A percentile compares a stretch with the other conserved stretches of the same genome.
Conservation (phyloP, 2,888 invertebrate species). For the Isoperla grammatica region DNA sequence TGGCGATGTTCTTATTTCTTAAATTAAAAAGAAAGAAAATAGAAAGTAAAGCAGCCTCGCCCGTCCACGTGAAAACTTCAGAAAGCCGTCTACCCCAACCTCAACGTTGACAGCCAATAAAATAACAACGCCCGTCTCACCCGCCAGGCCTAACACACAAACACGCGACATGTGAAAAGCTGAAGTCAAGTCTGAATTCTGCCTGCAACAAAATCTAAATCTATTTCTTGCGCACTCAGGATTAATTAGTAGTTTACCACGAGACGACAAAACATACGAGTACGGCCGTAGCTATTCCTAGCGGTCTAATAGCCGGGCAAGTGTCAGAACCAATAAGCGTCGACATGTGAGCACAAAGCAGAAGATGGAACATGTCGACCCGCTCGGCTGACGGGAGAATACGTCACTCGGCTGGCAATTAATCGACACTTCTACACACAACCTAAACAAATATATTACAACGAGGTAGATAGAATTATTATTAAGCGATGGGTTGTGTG, state of each 20-base stretch:
- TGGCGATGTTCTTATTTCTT: too few species aligned
- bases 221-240: slow-evolving; percentile 21
- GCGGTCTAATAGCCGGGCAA: neutral
- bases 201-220: too few species aligned
- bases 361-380: slow-evolving; percentile 10
- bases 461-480: slow-evolving; percentile 10
- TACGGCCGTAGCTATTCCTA: neutral
- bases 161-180: too few species aligned
- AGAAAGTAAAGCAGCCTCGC: too few species aligned
- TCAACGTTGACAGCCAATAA: too few species aligned
- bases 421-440: neutral
- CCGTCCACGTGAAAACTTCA: too few species aligned
- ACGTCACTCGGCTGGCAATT: slow-evolving; percentile 6
- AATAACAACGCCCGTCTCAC: too few species aligned
- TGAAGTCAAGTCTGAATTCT: too few species aligned
- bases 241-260: slow-evolving; percentile 17
- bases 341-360: slow-evolving; percentile 2
- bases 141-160: too few species aligned
- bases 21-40: too few species aligned
- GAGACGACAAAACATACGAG: slow-evolving; percentile 19
- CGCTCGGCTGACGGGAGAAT: slow-evolving; percentile 17
- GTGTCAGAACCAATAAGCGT: slow-evolving; percentile 14
- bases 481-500: neutral
- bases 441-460: slow-evolving; percentile 8
- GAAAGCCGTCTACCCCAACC: too few species aligned